Evolutionary conservation across 2,113 vertebrate genomes (phyloP), one percentile per base, ranked within the genome.

Genomic region (Salminus brasiliensis): DNA sequence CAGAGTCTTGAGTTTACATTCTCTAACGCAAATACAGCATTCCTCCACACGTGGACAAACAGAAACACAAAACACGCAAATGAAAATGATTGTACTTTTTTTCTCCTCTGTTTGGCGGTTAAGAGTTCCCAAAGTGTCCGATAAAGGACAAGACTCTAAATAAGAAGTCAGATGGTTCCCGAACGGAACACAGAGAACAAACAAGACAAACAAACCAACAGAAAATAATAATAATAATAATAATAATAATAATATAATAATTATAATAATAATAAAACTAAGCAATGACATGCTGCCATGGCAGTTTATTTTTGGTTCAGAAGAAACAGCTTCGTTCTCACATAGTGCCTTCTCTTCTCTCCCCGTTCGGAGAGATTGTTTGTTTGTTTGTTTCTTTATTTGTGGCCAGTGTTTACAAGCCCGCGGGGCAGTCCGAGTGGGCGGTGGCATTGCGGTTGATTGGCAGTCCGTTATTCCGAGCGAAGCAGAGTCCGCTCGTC

Each of bases 1-100:
- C 93, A 93, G 94, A 95, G 94, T 94, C 93, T 93, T 92, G 93
- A 93, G 95, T 95, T 91, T 94, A 95, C 93, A 95, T 95, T 95
- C 93, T 94, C 94, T 95, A 85, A 95, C 91, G 92, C 93, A 94
- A 95, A 91, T 94, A 94, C 93, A 81, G 93, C 93, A 94, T 95
- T 92, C 94, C 81, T 93, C 92, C 91, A 95, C 94, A 94, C 92
- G 90, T 87, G 93, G 93, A 95, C 94, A 93, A 81, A 95, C 93
- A 95, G 92, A 88, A 92, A 94, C 93, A 94, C 89, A 84, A 92
- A 93, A 95, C 93, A 94, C 93, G 88, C 89, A 93, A 94, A 94
- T 90, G 92, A 93, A 85, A 93, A 93, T 95, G 94, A 95, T 95
- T 95, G 94, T 95, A 94, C 94, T 91, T 95, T 90, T n/a, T n/a